These are phyloP conservation scores for Dolichopus griseipennis DNA, from an alignment of 2,888 invertebrate species.

Conservation along the genomic window DNA sequence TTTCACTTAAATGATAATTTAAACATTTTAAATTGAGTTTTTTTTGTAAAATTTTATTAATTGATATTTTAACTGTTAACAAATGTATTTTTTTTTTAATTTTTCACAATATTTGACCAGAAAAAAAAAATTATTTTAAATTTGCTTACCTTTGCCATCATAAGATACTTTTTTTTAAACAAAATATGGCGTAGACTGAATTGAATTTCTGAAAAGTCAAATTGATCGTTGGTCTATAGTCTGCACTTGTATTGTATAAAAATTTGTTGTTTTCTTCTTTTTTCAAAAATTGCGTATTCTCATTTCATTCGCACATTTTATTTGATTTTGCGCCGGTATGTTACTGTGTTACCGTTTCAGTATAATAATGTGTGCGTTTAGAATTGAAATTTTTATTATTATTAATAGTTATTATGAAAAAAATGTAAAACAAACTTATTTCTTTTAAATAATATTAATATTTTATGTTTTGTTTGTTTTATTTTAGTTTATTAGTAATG, in stretches of 20 bases:
- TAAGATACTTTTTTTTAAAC: conserved; percentile 33
- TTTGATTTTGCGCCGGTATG: background rate
- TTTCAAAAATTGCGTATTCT: background rate
- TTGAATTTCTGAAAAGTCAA: too few species aligned
- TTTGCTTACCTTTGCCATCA: conserved; percentile 36
- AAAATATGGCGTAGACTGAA: conserved; percentile 36
- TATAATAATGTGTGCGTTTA: background rate
- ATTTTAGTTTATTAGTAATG: too few species aligned
- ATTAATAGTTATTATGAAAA: too few species aligned
- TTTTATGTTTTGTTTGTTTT: too few species aligned
- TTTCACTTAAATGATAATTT: background rate
- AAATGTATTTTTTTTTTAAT: conserved; percentile 5
- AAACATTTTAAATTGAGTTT: background rate
- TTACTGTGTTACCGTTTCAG: background rate
- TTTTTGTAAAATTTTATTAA: too few species aligned
- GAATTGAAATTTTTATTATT: background rate
- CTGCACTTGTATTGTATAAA: too few species aligned
- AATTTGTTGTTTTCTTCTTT: background rate
- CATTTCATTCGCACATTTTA: background rate
- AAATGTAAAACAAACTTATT: too few species aligned
- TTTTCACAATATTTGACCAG: background rate
- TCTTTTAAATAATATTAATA: too few species aligned
- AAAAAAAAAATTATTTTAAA: background rate
- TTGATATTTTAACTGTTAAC: too few species aligned
- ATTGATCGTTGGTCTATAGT: conserved; percentile 8